These are phyloP conservation scores for Phylloscopus trochilus DNA, from an alignment of 2,113 vertebrate genomes.

Conservation along the genomic window DNA sequence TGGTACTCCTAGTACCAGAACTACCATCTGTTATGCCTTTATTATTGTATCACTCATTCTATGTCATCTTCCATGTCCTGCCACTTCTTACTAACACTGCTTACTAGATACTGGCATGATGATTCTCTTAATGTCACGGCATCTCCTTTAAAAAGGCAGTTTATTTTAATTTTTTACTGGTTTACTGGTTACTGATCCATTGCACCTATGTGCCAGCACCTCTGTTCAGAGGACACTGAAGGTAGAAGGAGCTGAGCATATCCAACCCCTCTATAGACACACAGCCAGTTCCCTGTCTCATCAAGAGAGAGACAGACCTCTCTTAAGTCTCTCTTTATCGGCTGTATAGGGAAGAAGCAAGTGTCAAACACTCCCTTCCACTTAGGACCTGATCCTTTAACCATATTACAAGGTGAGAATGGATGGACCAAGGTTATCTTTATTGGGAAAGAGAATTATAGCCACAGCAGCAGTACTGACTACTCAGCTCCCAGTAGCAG, in stretches of 20 bases:
- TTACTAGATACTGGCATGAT: not conserved
- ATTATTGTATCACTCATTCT: constrained; percentile 35
- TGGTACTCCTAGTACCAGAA: constrained; percentile 47
- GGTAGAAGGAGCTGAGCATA: not conserved
- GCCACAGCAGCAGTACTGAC: not conserved
- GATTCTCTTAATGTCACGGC: constrained; percentile 10
- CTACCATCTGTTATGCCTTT: constrained; percentile 53
- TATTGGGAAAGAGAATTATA: not conserved
- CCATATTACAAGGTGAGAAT: not conserved
- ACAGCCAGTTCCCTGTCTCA: not conserved
- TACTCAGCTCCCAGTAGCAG: not conserved
- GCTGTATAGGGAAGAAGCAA: not conserved
- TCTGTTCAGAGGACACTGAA: not conserved
- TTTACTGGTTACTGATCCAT: not conserved
- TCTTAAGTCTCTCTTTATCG: not conserved
- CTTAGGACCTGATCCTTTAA: not conserved
- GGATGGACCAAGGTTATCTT: not conserved
- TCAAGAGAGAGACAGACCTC: not conserved
- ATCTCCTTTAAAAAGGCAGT: not conserved
- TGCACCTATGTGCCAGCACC: not conserved
- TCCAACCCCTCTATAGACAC: not conserved
- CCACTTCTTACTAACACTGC: constrained; percentile 28
- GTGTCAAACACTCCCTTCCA: not conserved
- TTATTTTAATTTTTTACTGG: not conserved
- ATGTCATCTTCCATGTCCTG: constrained; percentile 11